phyloP scores from a whole-genome alignment of 2,888 invertebrate species.

The Troides aeacus region DNA sequence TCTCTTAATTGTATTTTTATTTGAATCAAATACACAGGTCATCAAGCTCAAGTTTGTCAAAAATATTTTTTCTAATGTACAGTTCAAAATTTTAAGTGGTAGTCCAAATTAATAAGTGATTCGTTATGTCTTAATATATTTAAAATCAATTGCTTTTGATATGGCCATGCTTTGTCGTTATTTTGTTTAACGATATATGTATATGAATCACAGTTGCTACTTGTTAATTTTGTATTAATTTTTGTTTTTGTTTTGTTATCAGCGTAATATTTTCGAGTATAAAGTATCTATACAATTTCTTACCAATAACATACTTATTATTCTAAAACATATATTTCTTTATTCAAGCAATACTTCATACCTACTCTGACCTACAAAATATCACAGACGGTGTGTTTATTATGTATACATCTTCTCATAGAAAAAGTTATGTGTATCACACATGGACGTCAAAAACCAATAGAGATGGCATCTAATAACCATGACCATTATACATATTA shows the following conservation, averaged over 20 bases:
- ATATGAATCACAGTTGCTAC: constrained; percentile 76
- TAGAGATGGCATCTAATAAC: constrained; percentile 75
- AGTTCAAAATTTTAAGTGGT: constrained; percentile 45
- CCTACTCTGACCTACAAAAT: constrained; percentile 78
- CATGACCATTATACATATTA: constrained; percentile 64
- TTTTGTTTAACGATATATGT: constrained; percentile 68
- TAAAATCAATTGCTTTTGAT: constrained; percentile 73
- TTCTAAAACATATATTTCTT: constrained; percentile 74
- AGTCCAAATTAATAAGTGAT: constrained; percentile 42
- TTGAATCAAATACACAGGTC: not conserved
- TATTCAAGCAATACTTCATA: constrained; percentile 77
- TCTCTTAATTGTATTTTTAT: not conserved
- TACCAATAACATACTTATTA: constrained; percentile 73
- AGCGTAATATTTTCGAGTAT: constrained; percentile 63
- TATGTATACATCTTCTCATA: constrained; percentile 80
- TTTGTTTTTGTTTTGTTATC: constrained; percentile 45
- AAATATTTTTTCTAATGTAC: not conserved
- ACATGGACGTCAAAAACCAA: constrained; percentile 78
- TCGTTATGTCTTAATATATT: constrained; percentile 56
- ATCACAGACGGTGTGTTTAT: constrained; percentile 80
- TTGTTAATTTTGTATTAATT: constrained; percentile 59
- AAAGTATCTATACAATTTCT: constrained; percentile 70
- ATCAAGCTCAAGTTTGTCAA: too few species aligned
- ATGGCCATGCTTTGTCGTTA: constrained; percentile 74
- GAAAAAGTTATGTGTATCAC: constrained; percentile 78